Conservation (phyloP, 2,797 vertebrate genomes). For the Siniperca scherzeri region DNA sequence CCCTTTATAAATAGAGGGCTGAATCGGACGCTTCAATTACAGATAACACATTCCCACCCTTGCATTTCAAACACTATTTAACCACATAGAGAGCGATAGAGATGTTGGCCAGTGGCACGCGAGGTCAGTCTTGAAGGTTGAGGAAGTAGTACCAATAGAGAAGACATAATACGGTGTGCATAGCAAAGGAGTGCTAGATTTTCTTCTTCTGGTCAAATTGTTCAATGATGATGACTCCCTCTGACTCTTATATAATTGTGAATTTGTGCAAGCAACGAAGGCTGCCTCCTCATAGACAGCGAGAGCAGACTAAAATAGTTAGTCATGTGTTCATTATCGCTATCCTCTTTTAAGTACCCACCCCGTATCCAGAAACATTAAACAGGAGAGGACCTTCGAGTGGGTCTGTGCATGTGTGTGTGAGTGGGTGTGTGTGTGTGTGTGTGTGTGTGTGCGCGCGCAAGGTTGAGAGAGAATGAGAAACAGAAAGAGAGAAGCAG, state of each 20-base stretch:
- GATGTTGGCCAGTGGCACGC: slow-evolving; percentile 32
- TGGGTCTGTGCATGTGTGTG: slow-evolving; percentile 35
- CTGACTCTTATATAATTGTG: slow-evolving; percentile 70
- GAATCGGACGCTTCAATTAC: slow-evolving; percentile 54
- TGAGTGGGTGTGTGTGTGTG: slow-evolving; percentile 24
- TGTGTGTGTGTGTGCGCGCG: slow-evolving; percentile 2
- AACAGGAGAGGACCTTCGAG: slow-evolving; percentile 60
- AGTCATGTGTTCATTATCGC: slow-evolving; percentile 73
- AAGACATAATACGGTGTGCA: background rate
- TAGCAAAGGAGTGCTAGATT: slow-evolving; percentile 7
- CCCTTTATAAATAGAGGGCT: slow-evolving; percentile 44
- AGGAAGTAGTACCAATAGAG: slow-evolving; percentile 8
- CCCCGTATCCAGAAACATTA: slow-evolving; percentile 62
- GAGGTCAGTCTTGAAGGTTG: slow-evolving; percentile 45
- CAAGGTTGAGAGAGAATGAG: slow-evolving; percentile 24
- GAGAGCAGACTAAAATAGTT: slow-evolving; percentile 69
- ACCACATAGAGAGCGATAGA: slow-evolving; percentile 7
- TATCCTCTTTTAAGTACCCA: slow-evolving; percentile 57
- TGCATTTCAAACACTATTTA: slow-evolving; percentile 54
- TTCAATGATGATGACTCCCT: slow-evolving; percentile 58
- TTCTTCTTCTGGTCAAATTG: slow-evolving; percentile 56
- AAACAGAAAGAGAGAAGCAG: slow-evolving; percentile 23
- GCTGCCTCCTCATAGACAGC: slow-evolving; percentile 66
- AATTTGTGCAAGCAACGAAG: slow-evolving; percentile 49
- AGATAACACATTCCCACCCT: slow-evolving; percentile 47